These are phyloP conservation scores for Micronycteris hirsuta DNA, from an alignment of 2,113 vertebrate genomes.

Conservation along the genomic window DNA sequence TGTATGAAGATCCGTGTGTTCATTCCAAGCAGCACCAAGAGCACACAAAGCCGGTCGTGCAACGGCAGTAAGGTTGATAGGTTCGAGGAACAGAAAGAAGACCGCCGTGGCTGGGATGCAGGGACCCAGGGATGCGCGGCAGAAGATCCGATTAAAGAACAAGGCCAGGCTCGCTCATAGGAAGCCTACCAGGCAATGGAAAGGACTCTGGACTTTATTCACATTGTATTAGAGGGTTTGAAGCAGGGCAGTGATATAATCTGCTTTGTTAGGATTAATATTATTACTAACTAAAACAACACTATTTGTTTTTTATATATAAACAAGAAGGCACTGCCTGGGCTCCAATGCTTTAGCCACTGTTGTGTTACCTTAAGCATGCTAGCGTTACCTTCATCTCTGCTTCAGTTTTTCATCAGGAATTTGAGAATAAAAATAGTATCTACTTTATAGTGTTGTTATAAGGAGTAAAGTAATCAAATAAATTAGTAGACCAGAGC, in stretches of 20 bases:
- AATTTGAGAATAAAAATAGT: not conserved
- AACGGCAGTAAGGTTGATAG: not conserved
- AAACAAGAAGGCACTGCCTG: not conserved
- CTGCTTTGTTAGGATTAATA: slow-evolving; percentile 1
- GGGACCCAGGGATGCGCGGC: not conserved
- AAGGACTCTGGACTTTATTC: not conserved
- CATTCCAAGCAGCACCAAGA: not conserved
- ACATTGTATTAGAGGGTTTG: not conserved
- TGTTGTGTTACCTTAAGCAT: not conserved
- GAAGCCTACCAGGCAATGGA: not conserved
- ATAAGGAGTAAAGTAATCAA: not conserved
- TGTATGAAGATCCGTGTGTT: not conserved
- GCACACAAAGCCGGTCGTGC: not conserved
- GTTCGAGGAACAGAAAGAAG: not conserved
- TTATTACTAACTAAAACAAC: not conserved
- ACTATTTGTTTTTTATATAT: not conserved
- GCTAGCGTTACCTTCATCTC: not conserved
- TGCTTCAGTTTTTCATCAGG: not conserved
- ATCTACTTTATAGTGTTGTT: not conserved
- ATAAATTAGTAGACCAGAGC: not conserved
- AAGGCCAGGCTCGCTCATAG: not conserved
- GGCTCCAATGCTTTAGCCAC: not conserved
- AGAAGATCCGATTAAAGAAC: not conserved
- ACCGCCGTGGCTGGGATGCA: not conserved
- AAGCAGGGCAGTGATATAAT: not conserved